phyloP scores from a whole-genome alignment of 2,113 vertebrate species.

The Rhizomys pruinosus region DNA sequence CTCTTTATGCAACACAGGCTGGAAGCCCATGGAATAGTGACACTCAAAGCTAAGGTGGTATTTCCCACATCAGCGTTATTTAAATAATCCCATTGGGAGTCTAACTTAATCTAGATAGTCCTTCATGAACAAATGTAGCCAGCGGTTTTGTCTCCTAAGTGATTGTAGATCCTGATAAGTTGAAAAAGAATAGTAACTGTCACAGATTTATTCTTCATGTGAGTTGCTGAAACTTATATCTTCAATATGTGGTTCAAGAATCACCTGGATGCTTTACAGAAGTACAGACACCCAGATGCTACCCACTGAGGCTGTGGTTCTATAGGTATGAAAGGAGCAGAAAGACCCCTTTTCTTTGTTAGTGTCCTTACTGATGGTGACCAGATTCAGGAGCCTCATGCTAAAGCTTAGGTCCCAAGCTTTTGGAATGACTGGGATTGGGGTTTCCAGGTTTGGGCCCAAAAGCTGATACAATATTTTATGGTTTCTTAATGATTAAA shows the following conservation, averaged over 20 bases:
- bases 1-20: neutral
- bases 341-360: neutral
- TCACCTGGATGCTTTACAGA: constrained; percentile 24
- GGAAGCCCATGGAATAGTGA: neutral
- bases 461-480: neutral
- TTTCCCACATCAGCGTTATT: neutral
- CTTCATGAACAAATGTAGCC: neutral
- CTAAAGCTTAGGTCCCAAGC: neutral
- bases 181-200: neutral
- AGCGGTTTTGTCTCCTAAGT: too few relatives aligned
- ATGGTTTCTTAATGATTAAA: neutral
- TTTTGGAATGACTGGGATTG: too few relatives aligned
- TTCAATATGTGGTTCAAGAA: constrained; percentile 32
- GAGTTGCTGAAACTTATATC: neutral
- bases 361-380: neutral
- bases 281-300: neutral
- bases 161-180: neutral
- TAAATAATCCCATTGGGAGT: neutral
- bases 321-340: neutral
- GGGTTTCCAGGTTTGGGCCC: neutral
- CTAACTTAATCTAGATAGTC: neutral
- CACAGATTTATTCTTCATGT: neutral
- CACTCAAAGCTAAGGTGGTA: neutral
- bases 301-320: neutral
- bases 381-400: neutral